phyloP scores from a whole-genome alignment of 2,888 invertebrate genomes.

The Archaeoteleia sp. region DNA sequence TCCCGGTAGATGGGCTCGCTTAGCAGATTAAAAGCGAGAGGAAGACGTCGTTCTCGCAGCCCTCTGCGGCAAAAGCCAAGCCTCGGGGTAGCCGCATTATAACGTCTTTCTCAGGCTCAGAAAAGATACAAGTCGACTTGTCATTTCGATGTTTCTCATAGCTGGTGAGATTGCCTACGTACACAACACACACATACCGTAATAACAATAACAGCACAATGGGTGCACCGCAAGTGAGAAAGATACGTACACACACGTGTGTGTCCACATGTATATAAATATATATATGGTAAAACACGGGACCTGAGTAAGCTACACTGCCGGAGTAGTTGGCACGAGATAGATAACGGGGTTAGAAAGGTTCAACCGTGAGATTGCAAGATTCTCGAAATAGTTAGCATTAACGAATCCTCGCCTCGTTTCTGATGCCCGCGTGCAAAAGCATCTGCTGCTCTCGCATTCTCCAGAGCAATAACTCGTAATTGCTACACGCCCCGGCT shows the following conservation, averaged over 20 bases:
- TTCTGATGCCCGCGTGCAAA: conserved; percentile 49
- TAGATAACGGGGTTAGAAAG: conserved; percentile 63
- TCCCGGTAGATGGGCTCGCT: conserved; percentile 56
- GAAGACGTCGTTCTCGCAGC: conserved; percentile 53
- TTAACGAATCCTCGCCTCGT: conserved; percentile 60
- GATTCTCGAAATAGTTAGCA: conserved; percentile 68
- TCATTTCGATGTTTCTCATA: conserved; percentile 57
- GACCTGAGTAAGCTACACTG: conserved; percentile 43
- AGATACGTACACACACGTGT: conserved; percentile 9
- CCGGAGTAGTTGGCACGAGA: conserved; percentile 55
- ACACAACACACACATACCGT: conserved; percentile 44
- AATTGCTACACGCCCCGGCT: conserved; percentile 56
- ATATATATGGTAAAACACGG: background rate
- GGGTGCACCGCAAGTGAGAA: conserved; percentile 17
- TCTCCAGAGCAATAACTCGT: conserved; percentile 51
- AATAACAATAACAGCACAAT: conserved; percentile 60
- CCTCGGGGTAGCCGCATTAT: conserved; percentile 53
- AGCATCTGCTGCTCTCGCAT: conserved; percentile 50
- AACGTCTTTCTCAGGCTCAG: conserved; percentile 55
- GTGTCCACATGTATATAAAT: too few relatives aligned
- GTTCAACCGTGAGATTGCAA: conserved; percentile 64
- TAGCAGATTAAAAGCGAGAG: conserved; percentile 64
- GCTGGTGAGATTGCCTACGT: conserved; percentile 34
- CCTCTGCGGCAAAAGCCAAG: conserved; percentile 30
- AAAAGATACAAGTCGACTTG: conserved; percentile 31